Conservation (phyloP, 92 coral and sea anemone genomes). For the Siderastrea siderea region DNA sequence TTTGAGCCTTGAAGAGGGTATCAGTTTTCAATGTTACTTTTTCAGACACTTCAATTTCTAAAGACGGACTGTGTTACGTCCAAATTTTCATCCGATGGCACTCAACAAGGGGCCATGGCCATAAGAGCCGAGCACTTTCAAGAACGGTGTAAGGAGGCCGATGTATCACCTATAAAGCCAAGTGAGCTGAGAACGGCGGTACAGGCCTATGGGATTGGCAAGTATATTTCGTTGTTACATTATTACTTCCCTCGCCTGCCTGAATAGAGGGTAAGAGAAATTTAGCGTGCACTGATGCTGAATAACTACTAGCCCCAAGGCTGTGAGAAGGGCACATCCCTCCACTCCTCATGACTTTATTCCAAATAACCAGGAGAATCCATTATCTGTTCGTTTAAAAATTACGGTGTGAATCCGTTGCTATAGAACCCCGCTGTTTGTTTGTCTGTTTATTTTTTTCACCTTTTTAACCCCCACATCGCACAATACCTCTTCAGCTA, state of each 20-base stretch:
- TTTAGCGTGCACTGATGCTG: no score
- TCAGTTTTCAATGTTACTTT: neutral
- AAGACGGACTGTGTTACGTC: constrained; percentile 37
- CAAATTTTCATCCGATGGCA: constrained; percentile 22
- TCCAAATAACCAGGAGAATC: no score
- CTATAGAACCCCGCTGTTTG: no score
- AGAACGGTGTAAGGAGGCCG: constrained; percentile 25
- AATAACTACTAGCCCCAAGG: neutral
- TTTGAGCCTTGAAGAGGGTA: neutral
- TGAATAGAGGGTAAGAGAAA: neutral
- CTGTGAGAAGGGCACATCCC: no score
- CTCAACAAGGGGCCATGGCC: constrained; percentile 25
- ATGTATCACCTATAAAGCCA: constrained; percentile 38
- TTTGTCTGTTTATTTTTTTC: no score
- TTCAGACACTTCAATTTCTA: constrained; percentile 42
- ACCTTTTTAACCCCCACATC: no score
- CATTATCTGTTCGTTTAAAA: no score
- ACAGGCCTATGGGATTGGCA: constrained; percentile 28
- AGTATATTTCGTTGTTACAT: neutral
- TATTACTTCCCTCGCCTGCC: neutral
- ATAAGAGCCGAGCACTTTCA: constrained; percentile 47
- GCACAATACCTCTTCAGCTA: no score
- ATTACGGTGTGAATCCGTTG: no score
- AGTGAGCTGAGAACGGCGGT: neutral
- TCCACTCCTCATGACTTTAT: no score